Evolutionary conservation across 1,140 invertebrate genomes (phyloP).

Genomic region (Dendroctonus valens): DNA sequence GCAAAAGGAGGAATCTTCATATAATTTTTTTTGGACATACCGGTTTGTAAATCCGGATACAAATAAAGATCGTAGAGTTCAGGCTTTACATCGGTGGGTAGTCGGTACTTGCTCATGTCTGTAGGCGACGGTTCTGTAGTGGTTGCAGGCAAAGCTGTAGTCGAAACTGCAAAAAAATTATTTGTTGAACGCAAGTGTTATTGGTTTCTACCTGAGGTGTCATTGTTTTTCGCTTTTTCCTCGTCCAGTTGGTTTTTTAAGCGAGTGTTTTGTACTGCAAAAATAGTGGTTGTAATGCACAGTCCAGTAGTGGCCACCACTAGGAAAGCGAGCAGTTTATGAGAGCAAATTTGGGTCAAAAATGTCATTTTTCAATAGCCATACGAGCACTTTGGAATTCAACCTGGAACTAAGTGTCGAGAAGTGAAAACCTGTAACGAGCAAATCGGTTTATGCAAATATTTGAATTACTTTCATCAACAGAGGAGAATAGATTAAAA

Average conservation of each 20-base stretch:
- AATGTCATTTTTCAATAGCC: background rate
- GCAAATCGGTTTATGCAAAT: no score
- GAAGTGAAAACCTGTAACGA: no score
- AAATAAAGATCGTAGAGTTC: conserved; percentile 77
- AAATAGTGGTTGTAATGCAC: conserved; percentile 35
- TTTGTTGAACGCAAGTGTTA: background rate
- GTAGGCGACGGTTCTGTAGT: conserved; percentile 16
- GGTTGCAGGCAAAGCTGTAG: background rate
- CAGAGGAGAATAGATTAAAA: no score
- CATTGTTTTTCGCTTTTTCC: conserved; percentile 9
- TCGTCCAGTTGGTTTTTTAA: conserved; percentile 31
- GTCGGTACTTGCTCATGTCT: conserved; percentile 41
- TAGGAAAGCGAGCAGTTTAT: conserved; percentile 39
- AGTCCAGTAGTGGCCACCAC: conserved; percentile 33
- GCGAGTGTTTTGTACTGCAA: conserved; percentile 34
- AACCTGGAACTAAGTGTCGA: no score
- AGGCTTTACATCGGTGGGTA: conserved; percentile 61
- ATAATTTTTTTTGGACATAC: conserved; percentile 55
- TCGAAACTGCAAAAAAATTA: background rate
- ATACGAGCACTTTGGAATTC: no score
- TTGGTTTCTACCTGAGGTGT: background rate
- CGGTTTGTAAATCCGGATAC: conserved; percentile 70
- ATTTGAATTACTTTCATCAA: no score
- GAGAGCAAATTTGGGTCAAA: conserved; percentile 27
- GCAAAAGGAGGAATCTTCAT: background rate